Conservation (phyloP, 2,797 vertebrate species). For the Moxostoma hubbsi region DNA sequence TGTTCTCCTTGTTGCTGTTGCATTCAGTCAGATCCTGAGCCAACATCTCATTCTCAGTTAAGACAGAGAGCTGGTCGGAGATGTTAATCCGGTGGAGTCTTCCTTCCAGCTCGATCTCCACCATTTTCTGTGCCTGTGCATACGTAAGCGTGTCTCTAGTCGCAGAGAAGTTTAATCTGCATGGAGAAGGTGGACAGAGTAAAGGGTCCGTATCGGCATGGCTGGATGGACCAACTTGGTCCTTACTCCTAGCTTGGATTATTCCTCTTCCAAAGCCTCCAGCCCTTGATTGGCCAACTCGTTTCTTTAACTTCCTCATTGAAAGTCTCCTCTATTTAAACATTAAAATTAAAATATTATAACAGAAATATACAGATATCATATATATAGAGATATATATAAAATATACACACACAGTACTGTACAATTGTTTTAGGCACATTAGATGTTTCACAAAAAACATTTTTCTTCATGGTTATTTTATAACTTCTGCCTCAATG, state of each 20-base stretch:
- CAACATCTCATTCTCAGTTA: slow-evolving; percentile 95
- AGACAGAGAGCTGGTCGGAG: slow-evolving; percentile 90
- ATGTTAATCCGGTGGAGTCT: slow-evolving; percentile 96
- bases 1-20: slow-evolving; percentile 99
- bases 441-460: too few species aligned
- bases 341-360: slow-evolving; percentile 12
- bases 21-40: slow-evolving; percentile 96
- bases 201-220: slow-evolving; percentile 56
- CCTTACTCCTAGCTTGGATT: slow-evolving; percentile 80
- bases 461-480: too few species aligned
- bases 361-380: not conserved
- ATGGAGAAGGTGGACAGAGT: slow-evolving; percentile 88
- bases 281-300: slow-evolving; percentile 80
- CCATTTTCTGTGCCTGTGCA: slow-evolving; percentile 95
- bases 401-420: not conserved
- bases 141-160: slow-evolving; percentile 92
- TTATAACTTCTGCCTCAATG: too few species aligned
- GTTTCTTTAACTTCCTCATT: slow-evolving; percentile 87
- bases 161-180: slow-evolving; percentile 89
- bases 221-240: slow-evolving; percentile 63
- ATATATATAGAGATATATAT: not conserved
- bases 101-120: slow-evolving; percentile 96
- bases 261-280: slow-evolving; percentile 75
- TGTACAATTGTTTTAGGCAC: too few species aligned
- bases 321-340: slow-evolving; percentile 66